Percentiles rank a stretch among this genome's conserved stretches.
Evolutionary conservation across 2,888 invertebrate genomes (phyloP).

Genomic region (Nemoura dubitans): DNA sequence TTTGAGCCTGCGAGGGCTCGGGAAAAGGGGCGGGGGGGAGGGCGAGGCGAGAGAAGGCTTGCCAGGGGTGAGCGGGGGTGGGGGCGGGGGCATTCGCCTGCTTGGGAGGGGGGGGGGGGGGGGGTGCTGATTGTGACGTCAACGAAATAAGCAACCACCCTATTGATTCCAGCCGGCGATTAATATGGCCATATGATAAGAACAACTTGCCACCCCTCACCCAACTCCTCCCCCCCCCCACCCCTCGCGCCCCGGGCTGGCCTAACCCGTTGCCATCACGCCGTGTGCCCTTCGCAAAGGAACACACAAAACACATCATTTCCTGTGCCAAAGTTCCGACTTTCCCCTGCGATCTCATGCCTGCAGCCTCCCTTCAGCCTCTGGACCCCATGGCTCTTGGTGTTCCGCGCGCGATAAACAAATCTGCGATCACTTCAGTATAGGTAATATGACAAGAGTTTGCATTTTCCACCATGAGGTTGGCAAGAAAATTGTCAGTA

Average conservation of each 20-base stretch:
- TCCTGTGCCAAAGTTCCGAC: too few relatives aligned
- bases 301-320: neutral
- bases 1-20: neutral
- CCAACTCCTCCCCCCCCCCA: neutral
- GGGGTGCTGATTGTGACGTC: conserved; percentile 39
- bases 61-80: conserved; percentile 7
- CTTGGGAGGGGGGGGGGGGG: neutral
- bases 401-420: too few relatives aligned
- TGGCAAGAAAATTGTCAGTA: too few relatives aligned
- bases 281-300: neutral
- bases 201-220: neutral
- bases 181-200: conserved; percentile 35
- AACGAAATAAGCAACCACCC: conserved; percentile 41
- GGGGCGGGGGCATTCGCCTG: neutral
- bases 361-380: too few relatives aligned
- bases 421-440: too few relatives aligned
- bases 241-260: neutral
- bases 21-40: neutral
- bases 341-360: too few relatives aligned
- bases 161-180: conserved; percentile 42
- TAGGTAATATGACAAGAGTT: too few relatives aligned
- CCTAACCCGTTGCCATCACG: neutral
- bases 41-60: neutral
- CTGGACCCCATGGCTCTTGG: too few relatives aligned
- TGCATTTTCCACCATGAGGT: too few relatives aligned